Conservation (phyloP, 2,888 invertebrate species). For the Brachynemurus nebulosus region DNA sequence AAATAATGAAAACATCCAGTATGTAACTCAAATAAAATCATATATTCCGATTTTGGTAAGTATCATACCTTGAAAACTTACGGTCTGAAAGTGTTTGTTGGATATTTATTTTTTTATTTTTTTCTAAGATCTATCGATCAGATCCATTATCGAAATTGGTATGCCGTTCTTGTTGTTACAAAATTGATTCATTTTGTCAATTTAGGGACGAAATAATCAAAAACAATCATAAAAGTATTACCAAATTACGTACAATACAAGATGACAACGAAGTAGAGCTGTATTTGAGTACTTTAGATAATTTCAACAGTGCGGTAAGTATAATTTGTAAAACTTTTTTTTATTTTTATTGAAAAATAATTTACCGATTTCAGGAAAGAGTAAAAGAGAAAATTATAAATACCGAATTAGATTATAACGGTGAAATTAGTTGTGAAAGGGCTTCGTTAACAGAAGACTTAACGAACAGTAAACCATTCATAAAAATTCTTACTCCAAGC, state of each 20-base stretch:
- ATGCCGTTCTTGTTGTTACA: constrained; percentile 1
- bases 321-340: background rate
- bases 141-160: constrained; percentile 9
- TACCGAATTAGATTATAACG: too few relatives aligned
- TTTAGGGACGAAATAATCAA: background rate
- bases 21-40: constrained; percentile 7
- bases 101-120: background rate
- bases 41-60: constrained; percentile 10
- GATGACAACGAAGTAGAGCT: constrained; percentile 1
- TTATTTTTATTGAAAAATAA: too few relatives aligned
- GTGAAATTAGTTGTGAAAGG: too few relatives aligned
- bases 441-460: background rate
- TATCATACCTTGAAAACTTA: too few relatives aligned
- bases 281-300: constrained; percentile 4
- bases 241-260: background rate
- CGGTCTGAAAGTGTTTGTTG: background rate
- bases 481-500: background rate
- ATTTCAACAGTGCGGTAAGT: background rate
- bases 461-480: background rate
- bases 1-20: constrained; percentile 4
- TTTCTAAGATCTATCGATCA: constrained; percentile 8
- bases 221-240: background rate
- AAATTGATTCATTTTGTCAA: constrained; percentile 5
- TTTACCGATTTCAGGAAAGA: background rate
- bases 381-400: too few relatives aligned